Percentiles rank a stretch among this genome's conserved stretches.
phyloP scores from a whole-genome alignment of 2,113 vertebrate genomes.

The Parus major region DNA sequence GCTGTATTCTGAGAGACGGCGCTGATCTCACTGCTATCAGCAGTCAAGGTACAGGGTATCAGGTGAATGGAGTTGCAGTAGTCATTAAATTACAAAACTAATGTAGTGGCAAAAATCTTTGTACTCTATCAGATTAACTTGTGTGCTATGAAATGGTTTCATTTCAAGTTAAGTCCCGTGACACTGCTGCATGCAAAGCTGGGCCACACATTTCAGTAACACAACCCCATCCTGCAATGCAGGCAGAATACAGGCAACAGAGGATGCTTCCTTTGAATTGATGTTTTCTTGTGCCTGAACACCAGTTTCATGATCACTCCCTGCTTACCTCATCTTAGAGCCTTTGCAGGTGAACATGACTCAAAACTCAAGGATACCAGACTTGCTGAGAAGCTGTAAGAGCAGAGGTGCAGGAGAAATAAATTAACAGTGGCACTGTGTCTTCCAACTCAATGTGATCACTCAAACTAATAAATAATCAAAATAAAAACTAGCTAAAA shows the following conservation, averaged over 20 bases:
- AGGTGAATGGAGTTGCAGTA: neutral
- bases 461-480: neutral
- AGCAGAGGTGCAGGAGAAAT: neutral
- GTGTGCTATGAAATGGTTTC: neutral
- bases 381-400: neutral
- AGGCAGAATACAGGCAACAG: neutral
- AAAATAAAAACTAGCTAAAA: neutral
- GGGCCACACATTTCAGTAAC: neutral
- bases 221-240: fast-evolving
- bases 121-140: neutral
- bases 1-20: neutral
- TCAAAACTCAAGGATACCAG: neutral
- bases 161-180: neutral
- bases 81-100: neutral
- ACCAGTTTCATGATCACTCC: neutral
- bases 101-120: neutral
- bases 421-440: neutral
- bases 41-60: neutral
- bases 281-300: neutral
- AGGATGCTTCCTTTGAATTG: neutral
- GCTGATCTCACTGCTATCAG: neutral
- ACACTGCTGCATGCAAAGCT: neutral
- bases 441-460: neutral
- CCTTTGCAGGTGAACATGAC: neutral
- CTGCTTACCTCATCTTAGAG: neutral